Evolutionary conservation across 2,113 vertebrate genomes (phyloP).

Genomic region (Gambusia holbrooki): DNA sequence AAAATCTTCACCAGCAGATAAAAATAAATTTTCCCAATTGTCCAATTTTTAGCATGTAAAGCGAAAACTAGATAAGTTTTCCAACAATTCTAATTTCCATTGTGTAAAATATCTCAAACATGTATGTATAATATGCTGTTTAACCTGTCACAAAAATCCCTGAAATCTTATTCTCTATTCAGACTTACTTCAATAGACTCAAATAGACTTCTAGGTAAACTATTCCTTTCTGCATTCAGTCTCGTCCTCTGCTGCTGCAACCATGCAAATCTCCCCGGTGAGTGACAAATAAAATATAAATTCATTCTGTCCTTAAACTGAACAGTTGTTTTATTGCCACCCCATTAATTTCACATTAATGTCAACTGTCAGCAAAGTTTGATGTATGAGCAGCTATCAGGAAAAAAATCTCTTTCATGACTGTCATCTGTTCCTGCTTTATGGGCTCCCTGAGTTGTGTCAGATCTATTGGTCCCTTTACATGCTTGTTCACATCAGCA

Average conservation of each 20-base stretch:
- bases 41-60: too few species aligned
- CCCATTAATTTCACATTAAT: background rate
- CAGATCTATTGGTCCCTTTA: constrained; percentile 19
- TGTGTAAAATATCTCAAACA: too few species aligned
- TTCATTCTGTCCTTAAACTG: background rate
- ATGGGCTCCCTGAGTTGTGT: constrained; percentile 19
- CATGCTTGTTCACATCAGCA: constrained; percentile 18
- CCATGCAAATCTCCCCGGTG: background rate
- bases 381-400: background rate
- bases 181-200: background rate
- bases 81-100: too few species aligned
- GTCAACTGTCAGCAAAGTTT: constrained; percentile 4
- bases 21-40: too few species aligned
- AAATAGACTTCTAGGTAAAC: background rate
- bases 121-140: too few species aligned
- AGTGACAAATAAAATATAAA: background rate
- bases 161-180: background rate
- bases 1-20: too few species aligned
- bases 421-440: constrained; percentile 8
- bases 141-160: too few species aligned
- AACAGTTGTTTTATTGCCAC: background rate
- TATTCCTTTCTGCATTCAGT: background rate
- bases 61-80: too few species aligned
- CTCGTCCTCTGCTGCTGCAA: background rate
- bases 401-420: background rate